Evolutionary conservation across 2,797 vertebrate genomes (phyloP).

Genomic region (Xyrichtys novacula): DNA sequence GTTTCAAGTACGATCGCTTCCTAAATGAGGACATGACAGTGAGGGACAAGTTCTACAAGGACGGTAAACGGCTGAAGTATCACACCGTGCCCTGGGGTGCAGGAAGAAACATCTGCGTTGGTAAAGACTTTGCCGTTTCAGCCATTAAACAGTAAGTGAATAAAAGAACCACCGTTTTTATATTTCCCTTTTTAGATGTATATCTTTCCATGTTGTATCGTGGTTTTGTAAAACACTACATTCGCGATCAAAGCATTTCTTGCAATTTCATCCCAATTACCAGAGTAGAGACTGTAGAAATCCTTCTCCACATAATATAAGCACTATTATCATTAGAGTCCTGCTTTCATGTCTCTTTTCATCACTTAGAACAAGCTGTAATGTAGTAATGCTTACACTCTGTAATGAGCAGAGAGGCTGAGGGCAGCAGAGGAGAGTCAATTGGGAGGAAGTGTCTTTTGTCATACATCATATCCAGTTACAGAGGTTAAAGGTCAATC

Average conservation of each 20-base stretch:
- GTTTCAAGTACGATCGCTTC: conserved; percentile 91
- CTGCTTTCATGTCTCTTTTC: conserved; percentile 46
- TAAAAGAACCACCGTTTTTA: not conserved
- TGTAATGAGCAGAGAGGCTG: conserved; percentile 27
- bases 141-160: conserved; percentile 89
- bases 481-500: conserved; percentile 44
- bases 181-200: not conserved
- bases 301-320: conserved; percentile 36
- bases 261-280: conserved; percentile 44
- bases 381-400: conserved; percentile 21
- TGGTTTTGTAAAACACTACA: conserved; percentile 20
- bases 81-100: conserved; percentile 93
- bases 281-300: conserved; percentile 25
- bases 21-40: conserved; percentile 83
- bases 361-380: conserved; percentile 41
- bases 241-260: conserved; percentile 53
- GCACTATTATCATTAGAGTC: conserved; percentile 28
- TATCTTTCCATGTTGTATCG: conserved; percentile 15
- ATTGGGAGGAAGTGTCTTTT: not conserved
- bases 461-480: conserved; percentile 24
- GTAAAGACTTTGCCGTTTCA: conserved; percentile 87
- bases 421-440: conserved; percentile 12
- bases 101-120: conserved; percentile 88
- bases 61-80: conserved; percentile 85
- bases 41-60: conserved; percentile 88